These are phyloP conservation scores for Thymelicus acteon DNA, from an alignment of 2,888 invertebrate species.

Conservation along the genomic window DNA sequence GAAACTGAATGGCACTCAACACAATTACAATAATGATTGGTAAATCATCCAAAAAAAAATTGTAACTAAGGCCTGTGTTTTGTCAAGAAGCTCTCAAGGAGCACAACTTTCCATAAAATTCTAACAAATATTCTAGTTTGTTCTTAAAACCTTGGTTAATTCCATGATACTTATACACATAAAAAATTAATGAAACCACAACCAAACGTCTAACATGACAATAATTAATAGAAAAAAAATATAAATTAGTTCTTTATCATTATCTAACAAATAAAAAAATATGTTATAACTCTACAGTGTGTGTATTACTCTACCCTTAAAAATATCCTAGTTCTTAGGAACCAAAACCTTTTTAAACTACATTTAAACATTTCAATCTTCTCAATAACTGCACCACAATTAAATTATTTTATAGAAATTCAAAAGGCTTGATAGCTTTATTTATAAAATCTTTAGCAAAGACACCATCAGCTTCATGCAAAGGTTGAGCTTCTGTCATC, in stretches of 20 bases:
- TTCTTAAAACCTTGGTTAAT: no score
- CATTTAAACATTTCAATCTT: not conserved
- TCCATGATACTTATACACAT: no score
- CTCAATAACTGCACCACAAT: no score
- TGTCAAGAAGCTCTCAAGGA: not conserved
- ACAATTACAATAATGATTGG: no score
- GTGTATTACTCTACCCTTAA: no score
- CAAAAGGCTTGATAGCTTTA: conserved; percentile 78
- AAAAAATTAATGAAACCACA: no score
- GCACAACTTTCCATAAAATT: no score
- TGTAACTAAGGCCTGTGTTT: no score
- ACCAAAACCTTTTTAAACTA: not conserved
- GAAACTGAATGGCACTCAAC: not conserved
- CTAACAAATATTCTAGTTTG: no score
- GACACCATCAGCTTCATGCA: conserved; percentile 73
- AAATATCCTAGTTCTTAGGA: not conserved
- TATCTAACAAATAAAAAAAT: not conserved
- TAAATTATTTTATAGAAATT: conserved; percentile 22
- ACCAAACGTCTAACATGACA: not conserved
- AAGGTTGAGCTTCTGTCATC: conserved; percentile 77
- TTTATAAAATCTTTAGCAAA: conserved; percentile 85
- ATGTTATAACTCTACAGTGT: no score
- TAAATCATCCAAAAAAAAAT: no score
- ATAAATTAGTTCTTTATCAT: not conserved
- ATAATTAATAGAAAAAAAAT: not conserved